Conservation (phyloP, 2,888 invertebrate species). For the Ypsolopha sequella region DNA sequence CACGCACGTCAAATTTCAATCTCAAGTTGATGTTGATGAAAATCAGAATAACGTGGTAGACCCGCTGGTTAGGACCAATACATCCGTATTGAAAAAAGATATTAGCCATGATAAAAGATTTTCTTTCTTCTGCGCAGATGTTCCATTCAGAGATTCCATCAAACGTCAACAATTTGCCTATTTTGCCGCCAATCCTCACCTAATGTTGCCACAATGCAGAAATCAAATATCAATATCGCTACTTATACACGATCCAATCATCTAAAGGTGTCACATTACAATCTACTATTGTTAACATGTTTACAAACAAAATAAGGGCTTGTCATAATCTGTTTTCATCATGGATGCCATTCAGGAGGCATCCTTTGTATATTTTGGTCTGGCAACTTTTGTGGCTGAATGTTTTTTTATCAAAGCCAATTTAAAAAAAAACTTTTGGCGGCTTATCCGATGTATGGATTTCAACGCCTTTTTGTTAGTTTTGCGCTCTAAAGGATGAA, state of each 20-base stretch:
- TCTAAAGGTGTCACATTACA: slow-evolving; percentile 64
- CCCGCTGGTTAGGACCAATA: no score
- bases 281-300: slow-evolving; percentile 47
- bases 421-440: slow-evolving; percentile 1
- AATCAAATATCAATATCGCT: slow-evolving; percentile 51
- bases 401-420: neutral
- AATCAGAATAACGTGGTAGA: no score
- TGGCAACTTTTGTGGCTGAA: slow-evolving; percentile 39
- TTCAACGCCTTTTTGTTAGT: slow-evolving; percentile 64
- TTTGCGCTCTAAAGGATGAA: slow-evolving; percentile 45
- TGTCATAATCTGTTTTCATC: slow-evolving; percentile 69
- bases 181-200: slow-evolving; percentile 39
- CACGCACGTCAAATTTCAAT: no score
- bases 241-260: slow-evolving; percentile 52
- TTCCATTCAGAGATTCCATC: slow-evolving; percentile 24
- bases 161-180: slow-evolving; percentile 64
- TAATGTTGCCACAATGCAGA: slow-evolving; percentile 40
- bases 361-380: slow-evolving; percentile 57
- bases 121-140: slow-evolving; percentile 32
- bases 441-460: slow-evolving; percentile 50
- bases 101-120: neutral
- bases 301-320: slow-evolving; percentile 69
- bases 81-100: no score
- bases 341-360: no score
- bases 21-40: no score